phyloP scores from a whole-genome alignment of 1,140 invertebrate species.

The Heliconius hewitsoni region DNA sequence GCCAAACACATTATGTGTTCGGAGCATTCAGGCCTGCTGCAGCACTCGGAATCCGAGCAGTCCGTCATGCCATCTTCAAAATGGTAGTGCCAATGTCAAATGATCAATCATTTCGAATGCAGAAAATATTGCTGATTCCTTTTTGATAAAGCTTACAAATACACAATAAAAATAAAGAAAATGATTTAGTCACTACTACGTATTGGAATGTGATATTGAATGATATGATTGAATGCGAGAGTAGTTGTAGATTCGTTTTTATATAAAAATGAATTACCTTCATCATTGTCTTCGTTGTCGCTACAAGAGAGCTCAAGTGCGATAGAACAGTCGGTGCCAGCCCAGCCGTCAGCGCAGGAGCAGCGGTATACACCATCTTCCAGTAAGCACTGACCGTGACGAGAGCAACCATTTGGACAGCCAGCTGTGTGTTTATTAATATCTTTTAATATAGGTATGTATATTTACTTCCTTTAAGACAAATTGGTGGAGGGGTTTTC shows the following conservation, averaged over 20 bases:
- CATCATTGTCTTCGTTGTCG: conserved; percentile 97
- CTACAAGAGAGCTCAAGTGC: conserved; percentile 95
- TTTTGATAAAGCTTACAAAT: neutral
- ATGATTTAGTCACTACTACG: neutral
- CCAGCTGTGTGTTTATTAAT: conserved; percentile 86
- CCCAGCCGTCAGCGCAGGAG: conserved; percentile 94
- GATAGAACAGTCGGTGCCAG: conserved; percentile 94
- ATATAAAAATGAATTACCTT: conserved; percentile 85
- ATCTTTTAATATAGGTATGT: neutral
- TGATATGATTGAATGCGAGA: neutral
- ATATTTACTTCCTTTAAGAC: no score
- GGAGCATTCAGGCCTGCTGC: conserved; percentile 89
- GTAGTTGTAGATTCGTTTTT: neutral
- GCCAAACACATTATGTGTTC: conserved; percentile 96
- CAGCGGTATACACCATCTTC: conserved; percentile 95
- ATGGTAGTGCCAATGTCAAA: conserved; percentile 66
- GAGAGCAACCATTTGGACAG: conserved; percentile 95
- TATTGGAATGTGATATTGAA: neutral
- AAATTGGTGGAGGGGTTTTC: no score
- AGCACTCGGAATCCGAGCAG: conserved; percentile 98
- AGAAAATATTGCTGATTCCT: conserved; percentile 9
- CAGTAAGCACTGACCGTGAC: conserved; percentile 93
- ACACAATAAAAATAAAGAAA: neutral
- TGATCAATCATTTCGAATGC: conserved; percentile 31
- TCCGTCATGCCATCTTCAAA: conserved; percentile 96